Percentiles rank a stretch among this genome's conserved stretches.
These are phyloP conservation scores for Enhydra lutris DNA, from an alignment of 2,113 vertebrate species.

Conservation along the genomic window DNA sequence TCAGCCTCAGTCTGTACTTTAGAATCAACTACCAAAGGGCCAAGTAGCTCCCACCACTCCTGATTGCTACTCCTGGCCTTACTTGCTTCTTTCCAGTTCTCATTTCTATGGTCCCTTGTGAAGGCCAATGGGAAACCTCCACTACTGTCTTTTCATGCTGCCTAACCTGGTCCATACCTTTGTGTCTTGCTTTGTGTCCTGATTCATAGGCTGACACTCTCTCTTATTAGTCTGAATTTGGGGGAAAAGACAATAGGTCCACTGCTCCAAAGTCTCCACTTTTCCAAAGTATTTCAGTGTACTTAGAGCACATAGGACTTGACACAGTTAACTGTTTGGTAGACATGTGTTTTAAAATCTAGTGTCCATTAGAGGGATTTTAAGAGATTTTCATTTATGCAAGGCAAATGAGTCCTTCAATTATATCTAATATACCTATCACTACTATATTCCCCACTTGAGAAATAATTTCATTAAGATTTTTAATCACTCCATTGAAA, in stretches of 20 bases:
- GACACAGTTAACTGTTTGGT: background rate
- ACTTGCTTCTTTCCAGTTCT: background rate
- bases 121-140: background rate
- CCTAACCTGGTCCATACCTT: background rate
- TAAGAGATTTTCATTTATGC: background rate
- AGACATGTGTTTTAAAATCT: conserved; percentile 4
- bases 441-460: background rate
- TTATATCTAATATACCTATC: background rate
- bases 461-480: background rate
- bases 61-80: background rate
- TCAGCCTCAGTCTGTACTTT: background rate
- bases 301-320: background rate
- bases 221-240: background rate
- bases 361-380: background rate
- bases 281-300: background rate
- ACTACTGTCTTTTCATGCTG: background rate
- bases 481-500: background rate
- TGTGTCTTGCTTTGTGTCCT: background rate
- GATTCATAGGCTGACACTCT: background rate
- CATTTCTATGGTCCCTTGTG: background rate
- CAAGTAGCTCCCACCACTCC: background rate
- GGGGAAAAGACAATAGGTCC: background rate
- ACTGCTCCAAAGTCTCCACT: background rate
- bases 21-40: background rate
- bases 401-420: background rate